Evolutionary conservation across 1,140 invertebrate genomes (phyloP), one percentile per base, ranked within the genome.

Genomic region (Geopemphigus sp.): DNA sequence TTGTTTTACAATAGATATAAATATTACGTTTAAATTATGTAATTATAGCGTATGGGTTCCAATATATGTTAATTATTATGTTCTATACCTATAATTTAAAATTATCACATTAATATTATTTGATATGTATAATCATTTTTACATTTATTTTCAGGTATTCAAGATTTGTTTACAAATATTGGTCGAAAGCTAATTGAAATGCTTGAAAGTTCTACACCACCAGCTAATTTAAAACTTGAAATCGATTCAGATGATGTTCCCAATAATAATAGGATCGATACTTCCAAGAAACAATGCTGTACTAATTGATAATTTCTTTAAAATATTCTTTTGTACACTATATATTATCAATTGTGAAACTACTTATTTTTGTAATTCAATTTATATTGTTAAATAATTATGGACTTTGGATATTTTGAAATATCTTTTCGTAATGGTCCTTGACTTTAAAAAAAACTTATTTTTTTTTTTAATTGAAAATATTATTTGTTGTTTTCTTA

Each of bases 151-250:
- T 61, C 29, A 78, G 74, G 74, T 78, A 63, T 78, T 63, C 74
- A 61, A 78, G 74, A 78, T n/a, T 78, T 78, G 47, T 78, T 78
- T 19, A 63, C 57, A 47, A 78, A 78, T 61, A 59, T 78, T 78
- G 74, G 74, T 8, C 26, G 11, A 63, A 78, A 78, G 0, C 22
- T 78, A 29, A 78, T 78, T 50, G 56, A 78, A 17, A 78, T 78
- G 24, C 5, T 78, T 26, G 74, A 78, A 47, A 78, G 57, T 63
- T 45, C 56, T 50, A 78, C 47, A 50, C 39, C 57, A 63, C 74
- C 74, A 17, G 11, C 19, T 1, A 50, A 63, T 63, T 50, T 78
- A 78, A 78, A 78, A 63, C 57, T 78, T 61, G 74, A 78, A 61
- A 26, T 78, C 50, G 74, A 78, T 78, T 39, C 74, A 45, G 74